Evolutionary conservation across 2,888 invertebrate species (phyloP), one percentile per base, ranked within the genome.

Genomic region (Galerucella nymphaeae): DNA sequence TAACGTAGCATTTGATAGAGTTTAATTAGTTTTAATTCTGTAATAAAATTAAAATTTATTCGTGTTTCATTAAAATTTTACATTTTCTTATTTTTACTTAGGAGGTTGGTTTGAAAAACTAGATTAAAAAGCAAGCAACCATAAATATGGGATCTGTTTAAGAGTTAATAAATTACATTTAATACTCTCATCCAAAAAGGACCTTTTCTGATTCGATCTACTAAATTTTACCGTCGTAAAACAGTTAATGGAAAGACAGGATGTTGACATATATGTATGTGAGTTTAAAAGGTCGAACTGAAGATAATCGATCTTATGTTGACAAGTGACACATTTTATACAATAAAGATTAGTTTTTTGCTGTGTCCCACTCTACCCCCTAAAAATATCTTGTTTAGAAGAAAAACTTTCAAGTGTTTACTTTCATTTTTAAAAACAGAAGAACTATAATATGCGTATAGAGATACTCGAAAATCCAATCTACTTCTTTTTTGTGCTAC

Each of bases 201-300:
- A 9, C 16, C 8, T 45, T 59, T 10, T 42, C 16, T 42, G n/a
- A 62, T 62, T 41, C n/a, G n/a, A 59, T 67, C 67, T 50, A 48
- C 14, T 16, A 50, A 66, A 58, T 58, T 58, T 58, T 23, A 58
- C 13, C 38, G 50, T 58, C 42, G 45, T 38, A 30, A 67, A 59
- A n/a, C 30, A 67, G 45, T 50, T 30, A n/a, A 30, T 59, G 53
- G 18, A 48, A 13, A 30, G 42, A 66, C 57, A 66, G n/a, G 41
- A 57, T 42, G 41, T 20, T 45, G 66, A 67, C 67, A 55, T 67
- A 67, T 30, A 61, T 61, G 67, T 30, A 61, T 61, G 67, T 30
- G 59, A 67, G 59, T 67, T 67, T 67, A 67, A 67, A 59, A 67
- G 67, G 61, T 67, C 67, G 59, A 67, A 30, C 50, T 61, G 16